Base-by-base conservation (phyloP, 2,113 vertebrate genomes). In the Synchiropus splendidus region DNA sequence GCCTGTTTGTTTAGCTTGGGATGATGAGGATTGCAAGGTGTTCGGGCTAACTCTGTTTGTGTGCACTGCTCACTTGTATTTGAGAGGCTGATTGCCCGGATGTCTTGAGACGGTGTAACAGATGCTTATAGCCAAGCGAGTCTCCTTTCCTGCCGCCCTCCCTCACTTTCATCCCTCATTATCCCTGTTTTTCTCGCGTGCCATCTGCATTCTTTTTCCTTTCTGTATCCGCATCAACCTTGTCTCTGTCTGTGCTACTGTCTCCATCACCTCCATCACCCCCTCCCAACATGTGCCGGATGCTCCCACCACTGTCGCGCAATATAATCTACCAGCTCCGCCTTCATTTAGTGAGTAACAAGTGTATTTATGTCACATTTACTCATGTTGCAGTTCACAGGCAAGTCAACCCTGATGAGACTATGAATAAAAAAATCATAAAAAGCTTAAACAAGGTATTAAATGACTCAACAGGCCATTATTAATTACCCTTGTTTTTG, bases 91-190 rank as follows among this genome's bases (percentile, higher is more conserved):
- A 59, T 61, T 63, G 54, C 60, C 48, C 36, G 37, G 54, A 61
- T 68, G 50, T 70, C 51, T 40, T n/a, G n/a, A n/a, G n/a, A 36
- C 37, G 64, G 73, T 39, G 47, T 44, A 67, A 60, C 61, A 72
- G 42, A 59, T 59, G 50, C 41, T 57, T 43, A 13, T 27, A 57
- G 66, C 47, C 5, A 54, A 54, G 13, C 50, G 38, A 46, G 27
- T 48, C 17, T 32, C 17, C n/a, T 30, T 31, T 12, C 54, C 33
- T 2, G 10, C 31, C 18, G 37, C 30, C 16, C 12, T 36, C 31
- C 37, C 36, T 12, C 21, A 48, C 21, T 54, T 61, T 65, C 39
- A 64, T 61, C 38, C 11, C 8, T 45, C 15, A 44, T 54, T 39
- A 38, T 61, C n/a, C 10, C 42, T 45, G 30, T 11, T 45, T 17